These are phyloP conservation scores for Botia almorhae DNA, from an alignment of 2,797 vertebrate genomes.

Conservation along the genomic window DNA sequence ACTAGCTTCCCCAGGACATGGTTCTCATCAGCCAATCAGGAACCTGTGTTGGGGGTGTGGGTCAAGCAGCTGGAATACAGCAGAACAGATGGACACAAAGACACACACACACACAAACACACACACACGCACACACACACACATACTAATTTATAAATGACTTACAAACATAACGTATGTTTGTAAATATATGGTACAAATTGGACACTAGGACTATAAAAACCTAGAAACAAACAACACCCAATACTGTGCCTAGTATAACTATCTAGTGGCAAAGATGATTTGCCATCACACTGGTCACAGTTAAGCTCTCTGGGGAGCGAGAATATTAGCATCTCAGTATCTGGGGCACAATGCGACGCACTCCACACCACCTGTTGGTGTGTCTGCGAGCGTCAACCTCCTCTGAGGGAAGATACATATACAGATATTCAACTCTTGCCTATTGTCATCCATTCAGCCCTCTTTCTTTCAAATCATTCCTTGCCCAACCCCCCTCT, in stretches of 20 bases:
- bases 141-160: constrained; percentile 2
- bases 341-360: constrained; percentile 19
- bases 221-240: constrained; percentile 5
- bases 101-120: constrained; percentile 12
- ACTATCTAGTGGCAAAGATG: not conserved
- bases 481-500: constrained; percentile 8
- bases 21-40: constrained; percentile 53
- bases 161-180: not conserved
- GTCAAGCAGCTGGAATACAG: constrained; percentile 62
- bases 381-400: not conserved
- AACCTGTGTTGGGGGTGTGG: constrained; percentile 48
- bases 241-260: not conserved
- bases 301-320: not conserved
- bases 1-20: constrained; percentile 41
- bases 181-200: not conserved
- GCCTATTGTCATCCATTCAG: constrained; percentile 31
- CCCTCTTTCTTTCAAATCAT: not conserved
- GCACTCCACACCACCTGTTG: constrained; percentile 44
- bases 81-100: constrained; percentile 57
- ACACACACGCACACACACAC: too few relatives aligned
- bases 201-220: not conserved
- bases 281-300: not conserved
- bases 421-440: constrained; percentile 20
- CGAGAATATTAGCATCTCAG: not conserved
- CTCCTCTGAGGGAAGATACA: not conserved